Percentiles rank a stretch among this genome's conserved stretches.
These are phyloP conservation scores for Narcine bancroftii DNA, from an alignment of 2,113 vertebrate genomes.

Conservation along the genomic window DNA sequence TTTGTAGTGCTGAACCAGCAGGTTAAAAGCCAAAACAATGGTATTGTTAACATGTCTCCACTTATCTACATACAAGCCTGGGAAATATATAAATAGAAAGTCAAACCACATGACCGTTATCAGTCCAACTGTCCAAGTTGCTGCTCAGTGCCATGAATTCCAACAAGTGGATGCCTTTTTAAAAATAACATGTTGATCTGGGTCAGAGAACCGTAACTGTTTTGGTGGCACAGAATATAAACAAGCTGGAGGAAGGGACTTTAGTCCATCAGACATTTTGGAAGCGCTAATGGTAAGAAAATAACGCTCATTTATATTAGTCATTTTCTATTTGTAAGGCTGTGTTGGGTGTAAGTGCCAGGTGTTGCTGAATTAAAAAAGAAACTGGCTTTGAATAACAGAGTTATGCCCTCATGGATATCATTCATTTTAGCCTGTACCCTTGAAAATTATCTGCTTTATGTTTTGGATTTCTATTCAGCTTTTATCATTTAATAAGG, in stretches of 20 bases:
- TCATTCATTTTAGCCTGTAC: constrained; percentile 41
- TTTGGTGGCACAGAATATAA: constrained; percentile 58
- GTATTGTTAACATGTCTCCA: constrained; percentile 65
- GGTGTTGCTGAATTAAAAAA: constrained; percentile 24
- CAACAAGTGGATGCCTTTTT: constrained; percentile 51
- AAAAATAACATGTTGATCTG: background rate
- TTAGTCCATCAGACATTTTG: constrained; percentile 45
- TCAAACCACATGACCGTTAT: constrained; percentile 60
- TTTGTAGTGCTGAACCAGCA: background rate
- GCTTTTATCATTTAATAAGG: background rate
- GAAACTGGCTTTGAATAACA: background rate
- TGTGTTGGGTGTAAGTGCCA: constrained; percentile 39
- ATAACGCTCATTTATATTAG: constrained; percentile 35
- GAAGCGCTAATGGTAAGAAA: constrained; percentile 59
- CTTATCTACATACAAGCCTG: constrained; percentile 78
- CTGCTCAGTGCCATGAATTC: constrained; percentile 49
- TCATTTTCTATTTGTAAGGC: constrained; percentile 27
- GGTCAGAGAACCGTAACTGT: constrained; percentile 40
- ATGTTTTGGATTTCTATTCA: background rate
- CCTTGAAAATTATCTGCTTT: constrained; percentile 40
- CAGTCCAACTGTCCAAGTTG: constrained; percentile 54
- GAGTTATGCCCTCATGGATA: constrained; percentile 40
- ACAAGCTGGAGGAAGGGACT: constrained; percentile 48
- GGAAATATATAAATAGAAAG: constrained; percentile 88
- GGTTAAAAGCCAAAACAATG: background rate